Base-by-base conservation (phyloP, 2,113 vertebrate genomes). In the Nannospalax galili region DNA sequence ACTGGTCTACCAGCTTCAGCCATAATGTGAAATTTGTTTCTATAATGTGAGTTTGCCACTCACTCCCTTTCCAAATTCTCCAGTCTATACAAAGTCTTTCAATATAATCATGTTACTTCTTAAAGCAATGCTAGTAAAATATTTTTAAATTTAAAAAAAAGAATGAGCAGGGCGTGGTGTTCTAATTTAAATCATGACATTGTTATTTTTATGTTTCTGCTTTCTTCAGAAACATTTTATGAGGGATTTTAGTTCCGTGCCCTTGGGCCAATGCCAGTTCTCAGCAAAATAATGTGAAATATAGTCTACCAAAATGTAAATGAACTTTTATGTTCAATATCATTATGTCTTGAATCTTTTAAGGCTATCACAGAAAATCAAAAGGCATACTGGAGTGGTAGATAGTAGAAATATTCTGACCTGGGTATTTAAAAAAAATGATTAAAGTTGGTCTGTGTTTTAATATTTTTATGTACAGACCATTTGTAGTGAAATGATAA, bases 131-230 rank as follows among this genome's bases (percentile, higher is more conserved):
- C 48, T 11, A 52, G 11, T 52, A 52, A 52, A 52, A 52, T 52
- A 52, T 52, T 52, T 52, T 52, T 52, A 52, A 52, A 52, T 52
- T n/a, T n/a, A n/a, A n/a, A n/a, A n/a, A n/a, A n/a, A n/a, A n/a
- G n/a, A n/a, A n/a, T n/a, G n/a, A n/a, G n/a, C n/a, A n/a, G n/a
- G n/a, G n/a, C n/a, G n/a, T n/a, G n/a, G 9, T 60, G 64, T 84
- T 93, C 87, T 10, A 92, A 64, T 15, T 84, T 62, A 92, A 93
- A 84, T 95, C 3, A 5, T 81, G 77, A 45, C 73, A 37, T 77
- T n/a, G 35, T 48, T 70, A 7, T 32, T 67, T n/a, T 1, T 42
- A 32, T 40, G 79, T 93, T 86, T 90, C 62, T 69, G 26, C n/a
- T 67, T n/a, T 74, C 87, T 30, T 78, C 69, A 35, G 70, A 95